phyloP scores from a whole-genome alignment of 2,797 vertebrate species.

The Octomys mimax region DNA sequence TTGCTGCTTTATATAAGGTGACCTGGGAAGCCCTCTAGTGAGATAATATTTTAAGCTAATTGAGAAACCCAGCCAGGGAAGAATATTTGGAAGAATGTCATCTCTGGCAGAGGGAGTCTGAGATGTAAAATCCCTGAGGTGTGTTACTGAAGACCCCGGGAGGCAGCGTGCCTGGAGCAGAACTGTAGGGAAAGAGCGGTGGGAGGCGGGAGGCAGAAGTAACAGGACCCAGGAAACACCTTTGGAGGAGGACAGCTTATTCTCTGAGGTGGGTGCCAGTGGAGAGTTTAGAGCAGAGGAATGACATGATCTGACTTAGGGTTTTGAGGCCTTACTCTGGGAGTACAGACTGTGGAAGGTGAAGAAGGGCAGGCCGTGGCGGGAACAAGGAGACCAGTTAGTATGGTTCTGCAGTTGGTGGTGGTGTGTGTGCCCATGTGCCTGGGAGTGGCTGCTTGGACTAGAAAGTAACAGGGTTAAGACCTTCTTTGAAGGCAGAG shows the following conservation, averaged over 20 bases:
- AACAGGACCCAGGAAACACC: background rate
- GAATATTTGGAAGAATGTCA: background rate
- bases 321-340: background rate
- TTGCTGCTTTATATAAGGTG: background rate
- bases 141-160: background rate
- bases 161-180: background rate
- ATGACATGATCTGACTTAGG: background rate
- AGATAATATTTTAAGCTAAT: background rate
- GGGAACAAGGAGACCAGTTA: background rate
- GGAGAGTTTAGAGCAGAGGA: background rate
- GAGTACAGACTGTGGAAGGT: background rate
- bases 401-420: background rate
- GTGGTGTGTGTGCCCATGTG: background rate
- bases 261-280: background rate
- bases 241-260: background rate
- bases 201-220: background rate
- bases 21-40: background rate
- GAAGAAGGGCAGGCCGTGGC: background rate
- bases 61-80: background rate
- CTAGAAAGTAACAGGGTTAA: background rate
- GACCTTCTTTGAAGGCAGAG: slow-evolving; percentile 14
- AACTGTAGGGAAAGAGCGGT: background rate
- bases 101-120: background rate
- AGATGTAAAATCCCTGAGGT: background rate
- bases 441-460: background rate